A percentile compares a stretch with the other conserved stretches of the same genome.
phyloP scores from a whole-genome alignment of 64 coral and sea anemone species.

The Stylophora pistillata region DNA sequence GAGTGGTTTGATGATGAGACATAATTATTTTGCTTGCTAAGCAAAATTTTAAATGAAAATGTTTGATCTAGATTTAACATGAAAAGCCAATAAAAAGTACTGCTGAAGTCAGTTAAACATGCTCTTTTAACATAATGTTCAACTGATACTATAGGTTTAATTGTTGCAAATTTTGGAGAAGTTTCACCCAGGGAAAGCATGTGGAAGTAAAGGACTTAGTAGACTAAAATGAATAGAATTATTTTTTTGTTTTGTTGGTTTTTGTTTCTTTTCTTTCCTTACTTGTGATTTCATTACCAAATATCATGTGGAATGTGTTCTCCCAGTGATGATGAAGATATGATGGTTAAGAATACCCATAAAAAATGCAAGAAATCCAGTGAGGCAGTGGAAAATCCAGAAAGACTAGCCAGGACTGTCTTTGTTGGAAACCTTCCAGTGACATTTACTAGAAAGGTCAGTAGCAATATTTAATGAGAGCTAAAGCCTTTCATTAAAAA shows the following conservation, averaged over 20 bases:
- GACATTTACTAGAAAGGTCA: slow-evolving; percentile 79
- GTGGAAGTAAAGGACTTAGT: not conserved
- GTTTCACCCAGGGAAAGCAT: too few relatives aligned
- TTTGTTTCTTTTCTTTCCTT: not conserved
- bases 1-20: too few relatives aligned
- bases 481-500: not conserved
- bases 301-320: too few relatives aligned
- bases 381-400: slow-evolving; percentile 57
- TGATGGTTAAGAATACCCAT: not conserved
- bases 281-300: not conserved
- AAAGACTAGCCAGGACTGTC: slow-evolving; percentile 83
- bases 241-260: not conserved
- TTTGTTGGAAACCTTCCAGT: slow-evolving; percentile 95
- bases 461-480: not conserved
- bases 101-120: too few relatives aligned
- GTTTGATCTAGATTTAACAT: too few relatives aligned
- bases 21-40: too few relatives aligned
- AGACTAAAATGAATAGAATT: not conserved
- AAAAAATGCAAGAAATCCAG: slow-evolving; percentile 48
- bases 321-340: slow-evolving; percentile 36
- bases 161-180: too few relatives aligned
- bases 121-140: too few relatives aligned
- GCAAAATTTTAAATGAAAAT: too few relatives aligned
- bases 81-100: too few relatives aligned
- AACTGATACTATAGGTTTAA: too few relatives aligned